These are phyloP conservation scores for Siphamia tubifer DNA, from an alignment of 2,113 vertebrate genomes.

Conservation along the genomic window DNA sequence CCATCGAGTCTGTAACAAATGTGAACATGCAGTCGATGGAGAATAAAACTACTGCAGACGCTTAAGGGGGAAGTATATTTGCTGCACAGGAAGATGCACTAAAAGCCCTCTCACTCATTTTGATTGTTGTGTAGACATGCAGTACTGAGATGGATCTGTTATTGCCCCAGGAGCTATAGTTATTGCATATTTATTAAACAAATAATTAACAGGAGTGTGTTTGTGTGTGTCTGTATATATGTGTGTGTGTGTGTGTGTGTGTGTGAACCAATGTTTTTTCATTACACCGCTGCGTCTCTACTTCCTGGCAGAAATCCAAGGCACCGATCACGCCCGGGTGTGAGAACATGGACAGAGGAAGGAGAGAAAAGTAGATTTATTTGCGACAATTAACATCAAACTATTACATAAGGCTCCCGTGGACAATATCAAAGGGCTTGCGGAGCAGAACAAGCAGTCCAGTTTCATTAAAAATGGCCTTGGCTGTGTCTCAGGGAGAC, in stretches of 20 bases:
- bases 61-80: constrained; percentile 32
- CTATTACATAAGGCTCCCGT: constrained; percentile 42
- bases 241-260: constrained; percentile 12
- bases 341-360: background rate
- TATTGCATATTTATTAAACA: constrained; percentile 76
- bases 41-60: constrained; percentile 25
- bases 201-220: constrained; percentile 64
- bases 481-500: constrained; percentile 28
- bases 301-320: constrained; percentile 58
- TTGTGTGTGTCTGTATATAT: background rate
- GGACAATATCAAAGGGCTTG: constrained; percentile 46
- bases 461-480: constrained; percentile 47
- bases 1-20: constrained; percentile 2
- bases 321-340: constrained; percentile 24
- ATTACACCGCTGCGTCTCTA: constrained; percentile 37
- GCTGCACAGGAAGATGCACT: background rate
- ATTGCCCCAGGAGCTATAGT: constrained; percentile 46
- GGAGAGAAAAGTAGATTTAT: constrained; percentile 48
- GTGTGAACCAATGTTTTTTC: constrained; percentile 36
- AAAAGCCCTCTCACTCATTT: constrained; percentile 10
- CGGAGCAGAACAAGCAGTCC: constrained; percentile 34
- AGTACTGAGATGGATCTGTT: constrained; percentile 28
- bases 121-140: constrained; percentile 9
- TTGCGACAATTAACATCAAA: constrained; percentile 70
- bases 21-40: constrained; percentile 1